A percentile compares a stretch with the other conserved stretches of the same genome.
Conservation (phyloP, 2,888 invertebrate genomes). For the Chydorus sphaericus region DNA sequence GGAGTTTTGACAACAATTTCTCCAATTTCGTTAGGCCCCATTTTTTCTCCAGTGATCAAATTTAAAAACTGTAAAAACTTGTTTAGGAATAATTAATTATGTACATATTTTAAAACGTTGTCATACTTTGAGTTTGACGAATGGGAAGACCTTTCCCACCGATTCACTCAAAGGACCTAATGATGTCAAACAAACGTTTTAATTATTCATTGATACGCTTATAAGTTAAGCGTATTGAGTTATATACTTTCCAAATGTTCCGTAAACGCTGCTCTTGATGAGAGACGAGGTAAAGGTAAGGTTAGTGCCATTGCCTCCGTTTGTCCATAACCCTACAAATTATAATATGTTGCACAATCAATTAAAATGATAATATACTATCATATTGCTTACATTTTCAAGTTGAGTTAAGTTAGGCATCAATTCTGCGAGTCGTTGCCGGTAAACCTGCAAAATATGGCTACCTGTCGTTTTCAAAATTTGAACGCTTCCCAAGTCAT, state of each 20-base stretch:
- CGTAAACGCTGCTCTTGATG: too few species aligned
- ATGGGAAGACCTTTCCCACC: not conserved
- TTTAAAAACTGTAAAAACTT: too few species aligned
- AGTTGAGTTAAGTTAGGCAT: not conserved
- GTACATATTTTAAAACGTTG: not conserved
- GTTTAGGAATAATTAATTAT: not conserved
- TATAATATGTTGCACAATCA: not conserved
- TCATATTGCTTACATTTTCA: not conserved
- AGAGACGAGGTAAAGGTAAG: not conserved
- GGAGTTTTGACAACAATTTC: not conserved
- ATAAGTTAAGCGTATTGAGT: too few species aligned
- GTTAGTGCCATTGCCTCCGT: not conserved
- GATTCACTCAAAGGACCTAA: not conserved
- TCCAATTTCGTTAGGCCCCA: not conserved
- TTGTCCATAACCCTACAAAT: not conserved
- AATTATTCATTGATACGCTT: too few species aligned
- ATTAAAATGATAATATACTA: not conserved
- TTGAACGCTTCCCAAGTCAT: not conserved
- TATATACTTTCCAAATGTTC: not conserved
- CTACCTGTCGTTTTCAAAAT: not conserved
- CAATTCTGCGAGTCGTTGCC: not conserved
- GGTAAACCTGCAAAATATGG: not conserved
- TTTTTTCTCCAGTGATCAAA: not conserved
- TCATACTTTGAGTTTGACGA: not conserved
- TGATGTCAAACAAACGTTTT: too few species aligned